These are phyloP conservation scores for Dissostichus mawsoni DNA, from an alignment of 2,113 vertebrate species.

Conservation along the genomic window DNA sequence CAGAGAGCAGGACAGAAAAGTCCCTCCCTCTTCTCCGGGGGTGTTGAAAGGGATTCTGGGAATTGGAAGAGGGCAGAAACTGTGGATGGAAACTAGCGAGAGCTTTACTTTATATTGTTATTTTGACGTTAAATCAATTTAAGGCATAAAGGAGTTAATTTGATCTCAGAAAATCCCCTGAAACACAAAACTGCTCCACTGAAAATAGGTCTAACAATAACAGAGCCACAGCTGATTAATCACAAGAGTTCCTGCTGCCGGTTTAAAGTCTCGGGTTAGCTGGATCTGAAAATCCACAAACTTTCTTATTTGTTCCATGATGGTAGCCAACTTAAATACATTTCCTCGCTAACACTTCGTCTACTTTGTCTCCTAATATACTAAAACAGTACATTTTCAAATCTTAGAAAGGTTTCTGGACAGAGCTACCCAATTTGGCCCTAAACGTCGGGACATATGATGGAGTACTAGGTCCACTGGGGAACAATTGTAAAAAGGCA, in stretches of 20 bases:
- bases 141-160: background rate
- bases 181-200: background rate
- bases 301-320: background rate
- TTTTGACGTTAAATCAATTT: background rate
- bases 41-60: constrained; percentile 32
- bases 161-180: background rate
- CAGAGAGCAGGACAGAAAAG: constrained; percentile 27
- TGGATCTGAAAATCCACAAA: background rate
- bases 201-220: background rate
- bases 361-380: background rate
- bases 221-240: background rate
- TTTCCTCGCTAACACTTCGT: background rate
- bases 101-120: constrained; percentile 18
- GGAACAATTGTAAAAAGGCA: background rate
- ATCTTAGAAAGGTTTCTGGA: background rate
- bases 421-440: background rate
- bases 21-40: background rate
- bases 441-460: background rate
- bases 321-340: background rate
- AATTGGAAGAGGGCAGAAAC: constrained; percentile 9
- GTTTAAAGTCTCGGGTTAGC: background rate
- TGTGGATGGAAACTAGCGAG: constrained; percentile 5
- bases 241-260: background rate
- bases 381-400: background rate
- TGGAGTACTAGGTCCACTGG: background rate